phyloP scores from a whole-genome alignment of 1,140 invertebrate species.

The Drosophila grimshawi region DNA sequence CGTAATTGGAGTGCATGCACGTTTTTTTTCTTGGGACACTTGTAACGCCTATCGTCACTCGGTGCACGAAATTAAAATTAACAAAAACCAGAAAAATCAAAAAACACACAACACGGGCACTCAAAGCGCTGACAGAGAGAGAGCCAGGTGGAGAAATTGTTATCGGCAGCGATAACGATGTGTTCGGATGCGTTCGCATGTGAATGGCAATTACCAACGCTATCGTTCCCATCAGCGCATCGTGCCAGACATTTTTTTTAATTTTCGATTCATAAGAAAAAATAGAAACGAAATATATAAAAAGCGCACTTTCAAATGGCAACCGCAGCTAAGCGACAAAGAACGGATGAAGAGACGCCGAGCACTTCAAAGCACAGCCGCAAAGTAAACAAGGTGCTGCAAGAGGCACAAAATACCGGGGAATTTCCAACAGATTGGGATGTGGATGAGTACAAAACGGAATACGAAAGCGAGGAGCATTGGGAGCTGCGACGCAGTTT shows the following conservation, averaged over 20 bases:
- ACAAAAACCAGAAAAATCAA: constrained; percentile 77
- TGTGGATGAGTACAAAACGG: constrained; percentile 88
- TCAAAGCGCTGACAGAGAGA: constrained; percentile 47
- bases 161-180: constrained; percentile 32
- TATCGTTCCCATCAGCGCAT: constrained; percentile 19
- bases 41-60: constrained; percentile 36
- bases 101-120: constrained; percentile 75
- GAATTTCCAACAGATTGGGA: constrained; percentile 85
- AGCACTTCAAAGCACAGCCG: constrained; percentile 15
- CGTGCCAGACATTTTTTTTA: constrained; percentile 6
- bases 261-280: constrained; percentile 8
- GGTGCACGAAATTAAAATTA: constrained; percentile 63
- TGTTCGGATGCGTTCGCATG: not conserved
- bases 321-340: constrained; percentile 35
- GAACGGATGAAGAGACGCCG: constrained; percentile 6
- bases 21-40: constrained; percentile 10
- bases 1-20: constrained; percentile 26
- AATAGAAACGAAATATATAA: constrained; percentile 3
- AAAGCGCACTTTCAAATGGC: constrained; percentile 45
- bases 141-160: constrained; percentile 25
- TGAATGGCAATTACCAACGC: constrained; percentile 32
- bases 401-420: not conserved
- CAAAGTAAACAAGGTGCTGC: constrained; percentile 26
- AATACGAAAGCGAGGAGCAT: constrained; percentile 92
- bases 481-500: constrained; percentile 92